Conservation (phyloP, 2,113 vertebrate species). For the Lathamus discolor region DNA sequence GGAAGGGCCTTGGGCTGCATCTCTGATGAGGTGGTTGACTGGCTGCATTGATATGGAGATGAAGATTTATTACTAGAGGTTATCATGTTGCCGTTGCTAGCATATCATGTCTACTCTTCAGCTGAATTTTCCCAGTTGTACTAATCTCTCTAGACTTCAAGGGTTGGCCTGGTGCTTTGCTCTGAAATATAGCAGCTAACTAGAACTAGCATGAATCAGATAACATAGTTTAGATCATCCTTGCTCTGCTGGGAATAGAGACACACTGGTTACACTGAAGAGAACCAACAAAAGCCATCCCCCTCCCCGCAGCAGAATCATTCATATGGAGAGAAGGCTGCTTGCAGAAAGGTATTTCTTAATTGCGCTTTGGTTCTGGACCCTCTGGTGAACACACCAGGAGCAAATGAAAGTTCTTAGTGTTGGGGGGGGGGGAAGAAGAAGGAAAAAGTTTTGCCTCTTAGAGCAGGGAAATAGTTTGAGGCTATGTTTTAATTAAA, state of each 20-base stretch:
- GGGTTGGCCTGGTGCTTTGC: background rate
- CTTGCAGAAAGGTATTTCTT: slow-evolving; percentile 57
- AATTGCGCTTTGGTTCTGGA: slow-evolving; percentile 62
- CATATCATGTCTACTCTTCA: background rate
- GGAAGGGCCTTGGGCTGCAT: background rate
- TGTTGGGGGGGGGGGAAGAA: background rate
- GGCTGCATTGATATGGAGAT: background rate
- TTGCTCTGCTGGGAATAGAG: background rate
- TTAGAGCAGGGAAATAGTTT: slow-evolving; percentile 78
- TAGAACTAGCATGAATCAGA: background rate
- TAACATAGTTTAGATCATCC: background rate
- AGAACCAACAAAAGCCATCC: background rate
- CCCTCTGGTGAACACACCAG: slow-evolving; percentile 51
- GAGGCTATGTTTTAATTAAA: slow-evolving; percentile 87
- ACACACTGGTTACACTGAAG: background rate
- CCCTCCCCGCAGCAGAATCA: slow-evolving; percentile 25
- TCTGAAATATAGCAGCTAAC: background rate
- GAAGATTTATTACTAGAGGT: background rate
- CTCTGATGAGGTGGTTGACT: background rate
- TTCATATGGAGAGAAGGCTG: background rate
- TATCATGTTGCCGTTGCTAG: background rate
- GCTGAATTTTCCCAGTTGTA: background rate
- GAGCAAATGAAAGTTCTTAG: slow-evolving; percentile 67
- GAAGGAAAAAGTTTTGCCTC: slow-evolving; percentile 70
- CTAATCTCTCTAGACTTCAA: background rate